A percentile compares a stretch with the other conserved stretches of the same genome.
phyloP scores from a whole-genome alignment of 2,888 invertebrate species.

The Fabriciana adippe region DNA sequence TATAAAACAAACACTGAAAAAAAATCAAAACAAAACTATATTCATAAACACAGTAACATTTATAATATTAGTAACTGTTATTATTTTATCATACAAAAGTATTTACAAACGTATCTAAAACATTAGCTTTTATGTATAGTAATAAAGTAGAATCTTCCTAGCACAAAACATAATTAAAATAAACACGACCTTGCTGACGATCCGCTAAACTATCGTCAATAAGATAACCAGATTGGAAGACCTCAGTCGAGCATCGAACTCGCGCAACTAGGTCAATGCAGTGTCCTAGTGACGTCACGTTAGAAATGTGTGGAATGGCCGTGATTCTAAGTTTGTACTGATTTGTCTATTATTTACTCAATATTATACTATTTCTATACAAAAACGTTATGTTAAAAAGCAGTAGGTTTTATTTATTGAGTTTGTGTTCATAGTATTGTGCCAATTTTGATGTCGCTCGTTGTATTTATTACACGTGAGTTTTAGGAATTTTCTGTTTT shows the following conservation, averaged over 20 bases:
- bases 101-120: not conserved
- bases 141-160: slow-evolving; percentile 12
- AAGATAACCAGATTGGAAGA: slow-evolving; percentile 48
- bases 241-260: slow-evolving; percentile 76
- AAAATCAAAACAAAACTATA: no score
- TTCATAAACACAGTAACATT: no score
- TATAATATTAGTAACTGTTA: no score
- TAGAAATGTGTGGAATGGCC: slow-evolving; percentile 40
- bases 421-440: not conserved
- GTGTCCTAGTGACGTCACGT: slow-evolving; percentile 48
- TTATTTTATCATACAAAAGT: not conserved
- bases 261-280: slow-evolving; percentile 75
- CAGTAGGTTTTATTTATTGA: not conserved
- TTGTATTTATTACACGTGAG: no score
- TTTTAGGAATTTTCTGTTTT: no score
- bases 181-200: slow-evolving; percentile 27
- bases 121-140: not conserved
- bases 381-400: not conserved
- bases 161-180: slow-evolving; percentile 20
- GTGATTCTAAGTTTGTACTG: slow-evolving; percentile 17
- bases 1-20: no score
- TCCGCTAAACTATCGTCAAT: slow-evolving; percentile 37
- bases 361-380: slow-evolving; percentile 7
- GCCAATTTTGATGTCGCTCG: not conserved
- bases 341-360: slow-evolving; percentile 17